Evolutionary conservation across 2,797 vertebrate species (phyloP), one percentile per base, ranked within the genome.

Genomic region (Pyrocephalus nanus): DNA sequence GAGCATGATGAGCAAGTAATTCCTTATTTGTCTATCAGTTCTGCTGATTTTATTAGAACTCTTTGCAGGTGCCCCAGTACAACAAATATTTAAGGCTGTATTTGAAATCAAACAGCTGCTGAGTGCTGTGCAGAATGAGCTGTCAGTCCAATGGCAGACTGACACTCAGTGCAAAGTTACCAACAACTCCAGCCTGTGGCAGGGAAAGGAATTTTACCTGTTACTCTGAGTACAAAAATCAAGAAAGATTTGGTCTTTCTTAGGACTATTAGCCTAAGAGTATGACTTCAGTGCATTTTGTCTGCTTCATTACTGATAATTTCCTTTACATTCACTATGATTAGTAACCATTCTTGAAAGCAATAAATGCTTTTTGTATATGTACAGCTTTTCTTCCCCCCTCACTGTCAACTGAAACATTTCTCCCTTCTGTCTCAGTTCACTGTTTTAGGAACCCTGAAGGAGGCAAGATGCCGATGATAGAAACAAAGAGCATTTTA

Each of bases 311-410:
- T 74, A 30, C 13, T 73, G 47, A 40, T 51, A 47, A 66, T 48
- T 70, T 70, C 21, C 25, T 89, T 87, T 70, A 45, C 8, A 58
- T 43, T 8, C 11, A 15, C 18, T 48, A 25, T 64, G 89, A 73
- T 11, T 62, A 42, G 12, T 21, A 66, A 51, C 1, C 8, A 30
- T 75, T 76, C 84, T 48, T 72, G 26, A 19, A 75, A 72, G 12
- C 61, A 36, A 4, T 25, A 75, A 73, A 58, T 50, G 11, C 11
- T 67, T 93, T 43, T 75, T 69, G 5, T 47, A 9, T 26, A 42
- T 12, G 6, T 43, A 48, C 10, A 40, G 12, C 7, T 29, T 34
- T 40, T 16, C 32, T 12, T 1, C 0, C 5, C 6, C 14, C 15
- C 19, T 29, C 12, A 14, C 5, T 36, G 26, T 48, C n/a, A 74